Evolutionary conservation across 2,888 invertebrate genomes (phyloP), one percentile per base, ranked within the genome.

Genomic region (Drosophila conformis): DNA sequence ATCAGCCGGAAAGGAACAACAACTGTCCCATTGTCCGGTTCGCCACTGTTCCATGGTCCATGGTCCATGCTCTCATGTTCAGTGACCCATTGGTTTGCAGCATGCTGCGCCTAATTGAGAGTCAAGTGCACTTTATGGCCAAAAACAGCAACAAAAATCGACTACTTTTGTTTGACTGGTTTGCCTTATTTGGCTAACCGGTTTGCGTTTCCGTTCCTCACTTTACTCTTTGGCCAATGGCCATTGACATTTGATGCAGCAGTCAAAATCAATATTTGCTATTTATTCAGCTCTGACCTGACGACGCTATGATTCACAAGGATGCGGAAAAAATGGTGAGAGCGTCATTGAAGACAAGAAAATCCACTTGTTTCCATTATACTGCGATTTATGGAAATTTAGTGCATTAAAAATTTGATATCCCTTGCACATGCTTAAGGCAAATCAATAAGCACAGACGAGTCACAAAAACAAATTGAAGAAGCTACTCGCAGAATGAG

Each of bases 21-120:
- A 52, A 51, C 21, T 36, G 54, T 49, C 48, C 66, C 61, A 59
- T 56, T 65, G 57, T 54, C 57, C 77, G 60, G 35, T 56, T 53
- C 35, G n/a, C 46, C 38, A 27, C 31, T 25, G 42, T 42, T 53
- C 58, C 68, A 63, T 52, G 62, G 60, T 56, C 33, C 72, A 57
- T 46, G 46, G 46, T 46, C 21, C 46, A 46, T 46, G 21, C 42
- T 25, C 11, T 25, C 59, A 63, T 78, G 72, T 69, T 76, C 80
- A 60, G 59, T 81, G 75, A 82, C 84, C 83, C 83, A 83, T 81
- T 76, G 73, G 69, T 36, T 33, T 36, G 42, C 65, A 51, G 76
- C 62, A 69, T 65, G 76, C 61, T 74, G 76, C 61, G 76, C 75
- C 83, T 82, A 89, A 89, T 86, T 86, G 83, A 85, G 77, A 87